Percentiles rank a stretch among this genome's conserved stretches.
Evolutionary conservation across 2,888 invertebrate species (phyloP).

Genomic region (Ormyrus nitidulus): DNA sequence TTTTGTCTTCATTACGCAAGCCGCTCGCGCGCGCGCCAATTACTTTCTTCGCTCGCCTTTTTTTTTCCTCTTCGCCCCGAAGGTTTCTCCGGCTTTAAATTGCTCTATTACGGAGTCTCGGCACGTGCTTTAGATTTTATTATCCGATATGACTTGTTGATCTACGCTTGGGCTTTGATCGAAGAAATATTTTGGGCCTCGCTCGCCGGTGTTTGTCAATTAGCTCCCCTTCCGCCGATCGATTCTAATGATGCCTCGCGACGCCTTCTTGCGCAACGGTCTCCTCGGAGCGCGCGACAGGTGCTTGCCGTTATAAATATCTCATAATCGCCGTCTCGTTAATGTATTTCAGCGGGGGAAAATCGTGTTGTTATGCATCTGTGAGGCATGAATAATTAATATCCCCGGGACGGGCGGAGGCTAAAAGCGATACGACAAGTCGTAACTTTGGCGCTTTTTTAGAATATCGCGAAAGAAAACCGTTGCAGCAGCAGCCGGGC

Average conservation of each 20-base stretch:
- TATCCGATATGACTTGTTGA: too few species aligned
- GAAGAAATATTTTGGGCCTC: too few species aligned
- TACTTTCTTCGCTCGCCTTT: background rate
- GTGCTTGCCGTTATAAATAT: constrained; percentile 22
- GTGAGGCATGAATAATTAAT: constrained; percentile 42
- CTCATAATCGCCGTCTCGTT: constrained; percentile 15
- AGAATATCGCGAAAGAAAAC: background rate
- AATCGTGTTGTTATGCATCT: constrained; percentile 29
- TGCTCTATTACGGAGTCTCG: constrained; percentile 27
- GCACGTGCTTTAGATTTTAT: background rate
- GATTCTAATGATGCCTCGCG: background rate
- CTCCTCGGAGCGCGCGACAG: background rate
- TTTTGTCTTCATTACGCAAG: constrained; percentile 33
- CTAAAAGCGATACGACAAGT: constrained; percentile 6
- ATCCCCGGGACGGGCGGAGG: background rate
- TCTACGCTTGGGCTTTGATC: too few species aligned
- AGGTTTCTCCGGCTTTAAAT: background rate
- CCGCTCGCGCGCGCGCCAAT: background rate
- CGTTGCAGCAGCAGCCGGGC: too few species aligned
- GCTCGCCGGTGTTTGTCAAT: too few species aligned
- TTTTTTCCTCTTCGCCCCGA: background rate
- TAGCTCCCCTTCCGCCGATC: too few species aligned
- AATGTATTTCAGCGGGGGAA: constrained; percentile 25
- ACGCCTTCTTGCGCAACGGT: constrained; percentile 26
- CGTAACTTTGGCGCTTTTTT: constrained; percentile 2